phyloP scores from a whole-genome alignment of 1,140 invertebrate species.

The Idris sp. region DNA sequence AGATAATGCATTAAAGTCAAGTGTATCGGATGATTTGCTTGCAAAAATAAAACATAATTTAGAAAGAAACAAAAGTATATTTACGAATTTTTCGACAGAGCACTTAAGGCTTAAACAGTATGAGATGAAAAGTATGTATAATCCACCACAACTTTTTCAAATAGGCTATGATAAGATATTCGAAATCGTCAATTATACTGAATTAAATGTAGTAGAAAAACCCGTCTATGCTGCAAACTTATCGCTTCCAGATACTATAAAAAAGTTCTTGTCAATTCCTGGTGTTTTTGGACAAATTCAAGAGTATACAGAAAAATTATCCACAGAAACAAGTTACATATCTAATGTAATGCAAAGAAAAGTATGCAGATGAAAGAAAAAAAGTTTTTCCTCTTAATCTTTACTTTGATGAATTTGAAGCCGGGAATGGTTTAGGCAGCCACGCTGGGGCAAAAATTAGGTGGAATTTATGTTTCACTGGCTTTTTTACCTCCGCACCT shows the following conservation, averaged over 20 bases:
- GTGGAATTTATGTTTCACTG: conserved; percentile 8
- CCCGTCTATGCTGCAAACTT: conserved; percentile 1
- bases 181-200: not conserved
- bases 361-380: conserved; percentile 1
- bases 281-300: conserved; percentile 1
- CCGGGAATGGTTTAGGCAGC: conserved; percentile 2
- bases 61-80: conserved; percentile 6
- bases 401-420: conserved; percentile 3
- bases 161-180: conserved; percentile 3
- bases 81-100: not conserved
- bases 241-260: conserved; percentile 6
- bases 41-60: too few relatives aligned
- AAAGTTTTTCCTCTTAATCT: not conserved
- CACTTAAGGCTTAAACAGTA: conserved; percentile 16
- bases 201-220: not conserved
- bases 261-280: conserved; percentile 1
- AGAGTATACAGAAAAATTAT: not conserved
- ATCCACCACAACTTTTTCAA: conserved; percentile 2
- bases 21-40: not conserved
- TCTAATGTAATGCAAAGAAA: conserved; percentile 15
- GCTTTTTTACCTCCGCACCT: too few relatives aligned
- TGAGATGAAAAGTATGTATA: conserved; percentile 1
- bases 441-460: conserved; percentile 8
- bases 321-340: not conserved
- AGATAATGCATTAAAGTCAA: not conserved